These are phyloP conservation scores for Zelostemma sp. DNA, from an alignment of 1,140 invertebrate species.

Conservation along the genomic window DNA sequence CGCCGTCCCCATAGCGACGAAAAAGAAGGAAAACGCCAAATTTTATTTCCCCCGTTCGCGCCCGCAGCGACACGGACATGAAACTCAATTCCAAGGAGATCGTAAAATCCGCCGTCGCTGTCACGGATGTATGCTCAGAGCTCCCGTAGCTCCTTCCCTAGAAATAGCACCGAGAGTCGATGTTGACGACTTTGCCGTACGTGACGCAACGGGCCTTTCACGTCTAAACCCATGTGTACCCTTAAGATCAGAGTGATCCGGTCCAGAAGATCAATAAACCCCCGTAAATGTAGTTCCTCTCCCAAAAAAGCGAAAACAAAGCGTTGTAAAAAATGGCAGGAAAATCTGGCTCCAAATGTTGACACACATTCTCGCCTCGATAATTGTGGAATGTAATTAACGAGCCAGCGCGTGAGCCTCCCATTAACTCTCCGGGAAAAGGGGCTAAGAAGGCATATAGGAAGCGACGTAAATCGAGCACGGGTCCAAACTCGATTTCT, in stretches of 20 bases:
- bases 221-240: constrained; percentile 25
- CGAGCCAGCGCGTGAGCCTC: constrained; percentile 35
- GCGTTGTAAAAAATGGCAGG: neutral
- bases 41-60: constrained; percentile 46
- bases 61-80: constrained; percentile 11
- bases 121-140: constrained; percentile 8
- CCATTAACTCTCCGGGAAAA: constrained; percentile 45
- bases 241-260: constrained; percentile 31
- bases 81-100: constrained; percentile 40
- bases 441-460: constrained; percentile 68
- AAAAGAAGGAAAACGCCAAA: constrained; percentile 52
- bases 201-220: constrained; percentile 31
- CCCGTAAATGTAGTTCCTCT: neutral
- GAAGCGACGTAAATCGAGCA: constrained; percentile 68
- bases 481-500: constrained; percentile 66
- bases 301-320: neutral
- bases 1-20: constrained; percentile 50
- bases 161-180: constrained; percentile 12
- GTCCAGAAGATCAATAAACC: constrained; percentile 23
- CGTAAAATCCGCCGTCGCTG: constrained; percentile 35
- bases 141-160: constrained; percentile 14
- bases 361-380: constrained; percentile 3
- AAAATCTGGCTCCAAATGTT: neutral
- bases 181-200: constrained; percentile 30
- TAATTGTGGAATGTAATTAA: constrained; percentile 37